Evolutionary conservation across 2,888 invertebrate species (phyloP), one percentile per base, ranked within the genome.

Genomic region (Thereva unica): DNA sequence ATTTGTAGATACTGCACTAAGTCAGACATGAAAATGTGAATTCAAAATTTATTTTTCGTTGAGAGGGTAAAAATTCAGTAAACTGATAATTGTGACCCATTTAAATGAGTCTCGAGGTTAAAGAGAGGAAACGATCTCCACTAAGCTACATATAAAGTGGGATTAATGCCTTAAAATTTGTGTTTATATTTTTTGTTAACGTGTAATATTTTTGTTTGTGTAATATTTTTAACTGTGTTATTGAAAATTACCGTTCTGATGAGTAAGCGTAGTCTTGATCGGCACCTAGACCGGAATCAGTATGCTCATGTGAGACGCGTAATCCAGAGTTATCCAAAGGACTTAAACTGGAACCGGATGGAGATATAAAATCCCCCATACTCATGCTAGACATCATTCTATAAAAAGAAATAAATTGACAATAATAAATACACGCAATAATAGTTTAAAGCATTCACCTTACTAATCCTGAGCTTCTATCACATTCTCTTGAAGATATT

Each of bases 261-360:
- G 86, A 86, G 78, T 88, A 87, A 44, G 87, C 86, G 76, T 88
- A 89, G 74, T 90, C 90, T 78, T 90, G 90, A 78, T 90, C 90
- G 12, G 87, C 89, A 53, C 90, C 90, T 4, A 90, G 81, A 0
- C 90, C 90, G 0, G 90, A 90, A 78, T 90, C 90, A 0, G 89
- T 89, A 74, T 90, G 90, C 74, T 90, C 90, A 72, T 90, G 90
- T 37, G 87, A 89, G 42, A 87, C 87, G 70, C 87, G 78, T 10
- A 85, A 80, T 0, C 81, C 79, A 0, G 80, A 78, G 55, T 80
- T 78, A 68, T 82, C 82, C 69, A 81, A 69, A 1, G 80, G 80
- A 72, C 80, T 81, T 4, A 81, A 72, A 72, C 79, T 80, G 2
- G 80, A 79, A 50, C 79, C 79, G 4, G 81, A 80, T 42, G 81